These are phyloP conservation scores for Murina feae DNA, from an alignment of 2,113 vertebrate genomes.

Conservation along the genomic window DNA sequence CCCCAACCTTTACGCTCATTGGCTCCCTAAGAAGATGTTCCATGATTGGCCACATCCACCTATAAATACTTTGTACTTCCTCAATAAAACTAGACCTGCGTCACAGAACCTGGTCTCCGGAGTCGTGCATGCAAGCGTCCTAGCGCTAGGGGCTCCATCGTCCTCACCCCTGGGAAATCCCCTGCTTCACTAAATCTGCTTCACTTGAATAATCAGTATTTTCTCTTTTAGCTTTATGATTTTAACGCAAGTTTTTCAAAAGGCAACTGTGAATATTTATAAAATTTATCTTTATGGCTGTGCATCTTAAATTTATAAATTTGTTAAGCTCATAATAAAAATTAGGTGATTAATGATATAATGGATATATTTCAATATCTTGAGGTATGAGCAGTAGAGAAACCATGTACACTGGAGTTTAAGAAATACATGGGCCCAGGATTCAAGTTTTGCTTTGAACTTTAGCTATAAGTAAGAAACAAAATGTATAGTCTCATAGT, in stretches of 20 bases:
- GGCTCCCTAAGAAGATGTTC: too few relatives aligned
- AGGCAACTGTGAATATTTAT: background rate
- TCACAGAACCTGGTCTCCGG: too few relatives aligned
- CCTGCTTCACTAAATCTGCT: too few relatives aligned
- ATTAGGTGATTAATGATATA: background rate
- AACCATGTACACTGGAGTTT: background rate
- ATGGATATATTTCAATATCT: background rate
- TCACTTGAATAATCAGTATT: slow-evolving; percentile 57
- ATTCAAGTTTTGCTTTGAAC: slow-evolving; percentile 28
- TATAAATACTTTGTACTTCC: too few relatives aligned
- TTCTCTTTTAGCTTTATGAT: slow-evolving; percentile 43
- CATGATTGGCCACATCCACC: too few relatives aligned
- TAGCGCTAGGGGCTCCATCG: too few relatives aligned
- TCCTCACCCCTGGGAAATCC: too few relatives aligned
- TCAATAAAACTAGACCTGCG: too few relatives aligned
- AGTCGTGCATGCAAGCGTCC: too few relatives aligned
- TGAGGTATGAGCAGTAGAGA: background rate
- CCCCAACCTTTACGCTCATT: too few relatives aligned
- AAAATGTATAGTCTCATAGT: background rate
- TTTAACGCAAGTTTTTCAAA: slow-evolving; percentile 60
- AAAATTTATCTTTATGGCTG: background rate
- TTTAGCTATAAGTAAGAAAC: background rate
- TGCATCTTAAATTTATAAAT: slow-evolving; percentile 42
- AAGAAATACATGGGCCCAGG: background rate
- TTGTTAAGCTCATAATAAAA: background rate